Evolutionary conservation across 2,797 vertebrate genomes (phyloP), one percentile per base, ranked within the genome.

Genomic region (Phataginus tetradactyla): DNA sequence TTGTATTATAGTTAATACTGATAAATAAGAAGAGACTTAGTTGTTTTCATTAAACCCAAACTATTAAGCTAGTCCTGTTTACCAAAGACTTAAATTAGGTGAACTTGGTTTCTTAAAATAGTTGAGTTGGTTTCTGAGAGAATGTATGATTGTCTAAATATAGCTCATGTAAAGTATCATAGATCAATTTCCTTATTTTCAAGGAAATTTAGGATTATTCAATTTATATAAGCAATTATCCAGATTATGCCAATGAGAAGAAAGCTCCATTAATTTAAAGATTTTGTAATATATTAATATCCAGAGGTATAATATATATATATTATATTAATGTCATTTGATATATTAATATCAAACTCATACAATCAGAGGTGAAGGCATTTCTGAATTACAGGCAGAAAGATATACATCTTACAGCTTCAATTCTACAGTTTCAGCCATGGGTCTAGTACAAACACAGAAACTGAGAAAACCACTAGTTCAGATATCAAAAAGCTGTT

Each of bases 61-160:
- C n/a, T 27, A 55, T 69, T 59, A 29, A 80, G 8, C 13, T 80
- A 57, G 15, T 37, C 42, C 20, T 64, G 9, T 57, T 12, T 80
- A 21, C 49, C 9, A 69, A 59, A 59, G 51, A 78, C 59, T 69
- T 69, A 80, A 32, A 13, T 45, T 80, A 79, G 32, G 15, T 71
- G 63, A 71, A 49, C 20, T 59, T 80, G 57, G 63, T 27, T 72
- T 93, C 75, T 80, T 93, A 80, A 69, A 93, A 87, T 45, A n/a
- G 29, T 39, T 93, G 45, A 80, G 17, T 72, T 72, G 37, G 37
- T 59, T 57, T 80, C 42, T 63, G 74, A 11, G 4, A 57, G n/a
- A 77, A 83, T 79, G 71, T 63, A 78, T 39, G n/a, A 23, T 66
- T 55, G 53, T 83, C 55, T 61, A 61, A 42, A 59, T 68, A 1